Conservation (phyloP, 2,888 invertebrate genomes). For the Lordiphosa andalusiaca region DNA sequence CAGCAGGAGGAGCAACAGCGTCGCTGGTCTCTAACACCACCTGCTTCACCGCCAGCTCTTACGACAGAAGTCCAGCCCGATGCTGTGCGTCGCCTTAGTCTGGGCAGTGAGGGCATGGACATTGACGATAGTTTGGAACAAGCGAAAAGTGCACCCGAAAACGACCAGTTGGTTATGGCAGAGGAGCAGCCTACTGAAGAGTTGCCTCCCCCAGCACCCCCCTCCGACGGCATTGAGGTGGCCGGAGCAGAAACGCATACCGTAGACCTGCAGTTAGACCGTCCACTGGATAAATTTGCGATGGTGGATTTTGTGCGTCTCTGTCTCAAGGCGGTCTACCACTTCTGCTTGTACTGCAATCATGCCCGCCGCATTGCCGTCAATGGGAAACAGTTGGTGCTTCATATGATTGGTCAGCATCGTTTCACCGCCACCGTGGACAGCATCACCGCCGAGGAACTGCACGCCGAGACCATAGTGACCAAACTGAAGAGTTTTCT, state of each 20-base stretch:
- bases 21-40: conserved; percentile 76
- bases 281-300: conserved; percentile 88
- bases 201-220: conserved; percentile 5
- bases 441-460: conserved; percentile 88
- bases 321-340: conserved; percentile 86
- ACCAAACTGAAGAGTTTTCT: conserved; percentile 83
- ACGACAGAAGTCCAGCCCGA: conserved; percentile 39
- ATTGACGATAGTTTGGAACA: conserved; percentile 50
- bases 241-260: conserved; percentile 85
- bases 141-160: not conserved
- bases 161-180: not conserved
- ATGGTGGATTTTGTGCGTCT: conserved; percentile 87
- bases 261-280: conserved; percentile 87
- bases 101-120: conserved; percentile 65
- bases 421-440: conserved; percentile 89
- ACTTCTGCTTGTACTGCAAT: conserved; percentile 90
- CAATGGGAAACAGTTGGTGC: conserved; percentile 88
- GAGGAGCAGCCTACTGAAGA: not conserved
- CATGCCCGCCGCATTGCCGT: conserved; percentile 92
- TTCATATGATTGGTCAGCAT: conserved; percentile 90
- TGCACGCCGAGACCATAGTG: conserved; percentile 87
- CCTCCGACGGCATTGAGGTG: conserved; percentile 80
- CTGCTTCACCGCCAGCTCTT: conserved; percentile 57
- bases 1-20: conserved; percentile 45
- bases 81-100: conserved; percentile 74